phyloP scores from a whole-genome alignment of 1,140 invertebrate genomes.

The Brachionus sp. region DNA sequence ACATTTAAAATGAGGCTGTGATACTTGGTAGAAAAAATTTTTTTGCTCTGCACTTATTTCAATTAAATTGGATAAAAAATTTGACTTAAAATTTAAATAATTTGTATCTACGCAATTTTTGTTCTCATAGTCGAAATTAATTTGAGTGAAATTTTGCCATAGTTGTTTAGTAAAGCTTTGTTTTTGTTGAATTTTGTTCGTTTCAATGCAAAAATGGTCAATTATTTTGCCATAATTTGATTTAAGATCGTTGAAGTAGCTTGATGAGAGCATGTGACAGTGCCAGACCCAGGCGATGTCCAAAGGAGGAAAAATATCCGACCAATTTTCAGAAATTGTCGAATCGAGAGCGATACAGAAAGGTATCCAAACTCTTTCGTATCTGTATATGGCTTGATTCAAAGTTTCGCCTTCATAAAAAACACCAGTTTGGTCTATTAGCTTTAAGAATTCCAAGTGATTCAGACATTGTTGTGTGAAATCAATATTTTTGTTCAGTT shows the following conservation, averaged over 20 bases:
- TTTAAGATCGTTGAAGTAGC: constrained; percentile 59
- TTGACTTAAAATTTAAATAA: background rate
- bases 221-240: constrained; percentile 50
- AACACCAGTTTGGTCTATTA: constrained; percentile 50
- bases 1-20: constrained; percentile 61
- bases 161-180: constrained; percentile 30
- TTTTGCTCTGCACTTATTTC: constrained; percentile 57
- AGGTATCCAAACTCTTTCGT: constrained; percentile 61
- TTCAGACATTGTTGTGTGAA: constrained; percentile 25
- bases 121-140: background rate
- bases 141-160: constrained; percentile 41
- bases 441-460: constrained; percentile 46
- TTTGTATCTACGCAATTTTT: background rate
- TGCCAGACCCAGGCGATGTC: constrained; percentile 64
- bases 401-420: constrained; percentile 53
- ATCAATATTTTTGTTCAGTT: constrained; percentile 44
- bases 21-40: constrained; percentile 60
- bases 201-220: constrained; percentile 51
- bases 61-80: constrained; percentile 54
- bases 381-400: constrained; percentile 57
- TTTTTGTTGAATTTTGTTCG: constrained; percentile 42
- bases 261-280: constrained; percentile 59
- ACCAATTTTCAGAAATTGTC: constrained; percentile 49
- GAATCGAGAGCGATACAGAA: constrained; percentile 53
- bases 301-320: constrained; percentile 56